Evolutionary conservation across 2,113 vertebrate genomes (phyloP).

Genomic region (Sapajus apella): DNA sequence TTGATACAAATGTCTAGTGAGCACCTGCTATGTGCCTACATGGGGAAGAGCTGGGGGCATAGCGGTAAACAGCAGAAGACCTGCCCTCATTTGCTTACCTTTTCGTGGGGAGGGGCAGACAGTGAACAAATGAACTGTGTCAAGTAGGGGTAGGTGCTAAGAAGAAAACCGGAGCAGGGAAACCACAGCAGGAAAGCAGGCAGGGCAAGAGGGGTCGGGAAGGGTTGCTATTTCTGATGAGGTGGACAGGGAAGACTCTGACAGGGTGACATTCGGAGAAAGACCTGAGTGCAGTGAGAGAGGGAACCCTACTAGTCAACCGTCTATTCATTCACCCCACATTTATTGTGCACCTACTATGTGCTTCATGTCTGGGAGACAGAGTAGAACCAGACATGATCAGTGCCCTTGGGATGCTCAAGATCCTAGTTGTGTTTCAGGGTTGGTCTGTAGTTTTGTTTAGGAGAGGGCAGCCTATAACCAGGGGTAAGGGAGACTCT

Average conservation of each 20-base stretch:
- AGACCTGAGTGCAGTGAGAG: background rate
- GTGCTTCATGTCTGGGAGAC: background rate
- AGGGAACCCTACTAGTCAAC: background rate
- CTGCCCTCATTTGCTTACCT: background rate
- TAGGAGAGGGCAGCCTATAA: background rate
- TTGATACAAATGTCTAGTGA: background rate
- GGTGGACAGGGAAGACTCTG: background rate
- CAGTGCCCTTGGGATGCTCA: background rate
- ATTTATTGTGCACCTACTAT: background rate
- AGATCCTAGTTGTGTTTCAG: background rate
- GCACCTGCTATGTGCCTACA: rapidly evolving
- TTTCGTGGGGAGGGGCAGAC: background rate
- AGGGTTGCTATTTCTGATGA: background rate
- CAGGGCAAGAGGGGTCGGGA: background rate
- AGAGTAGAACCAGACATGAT: background rate
- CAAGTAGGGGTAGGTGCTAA: background rate
- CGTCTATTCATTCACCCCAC: background rate
- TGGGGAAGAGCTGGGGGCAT: background rate
- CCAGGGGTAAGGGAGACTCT: background rate
- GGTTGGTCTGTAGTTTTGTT: background rate
- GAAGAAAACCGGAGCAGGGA: background rate
- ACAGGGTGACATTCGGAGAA: background rate
- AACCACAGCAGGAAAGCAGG: background rate
- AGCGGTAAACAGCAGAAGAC: background rate
- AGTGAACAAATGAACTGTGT: background rate